Evolutionary conservation across 2,888 invertebrate species (phyloP), one percentile per base, ranked within the genome.

Genomic region (Oegoconia quadripuncta): DNA sequence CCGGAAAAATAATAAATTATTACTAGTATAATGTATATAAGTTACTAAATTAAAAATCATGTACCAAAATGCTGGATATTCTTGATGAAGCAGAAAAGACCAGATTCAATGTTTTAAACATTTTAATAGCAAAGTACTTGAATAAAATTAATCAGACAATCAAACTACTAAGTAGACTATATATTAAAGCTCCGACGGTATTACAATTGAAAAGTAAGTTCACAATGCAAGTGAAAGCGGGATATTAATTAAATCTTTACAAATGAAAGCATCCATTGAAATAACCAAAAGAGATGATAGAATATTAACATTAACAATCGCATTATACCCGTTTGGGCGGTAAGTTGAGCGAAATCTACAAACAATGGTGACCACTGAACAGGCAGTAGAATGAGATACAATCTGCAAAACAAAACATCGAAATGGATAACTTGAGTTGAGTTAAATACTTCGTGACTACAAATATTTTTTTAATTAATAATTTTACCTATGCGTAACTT

Each of bases 241-340:
- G 59, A 64, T 53, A 69, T 66, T 68, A 68, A 78, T 82, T 73
- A 65, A 65, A 71, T 66, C 58, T 59, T 67, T 55, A 66, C 59
- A 64, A 75, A 73, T 73, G 69, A 77, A 69, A 52, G 61, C 53
- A 47, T 37, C 49, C 44, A 59, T 71, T 77, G 63, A 70, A 61
- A 50, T 31, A 47, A 35, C 44, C 52, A 35, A 59, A 54, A 55
- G 55, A 57, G 56, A 66, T 59, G 51, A 61, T 47, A 49, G 37
- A 52, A 43, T 45, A 55, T 51, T 50, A 55, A 62, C 49, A 60
- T 60, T 52, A 59, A 64, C 60, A 65, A 67, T 63, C 41, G 54
- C 43, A 57, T 66, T 64, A 58, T 45, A 49, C 42, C 45, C 43
- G 34, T 53, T 55, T 52, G 52, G 47, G 40, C 35, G 34, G 50